Evolutionary conservation across 2,888 invertebrate genomes (phyloP), one percentile per base, ranked within the genome.

Genomic region (Trissonchulus sp.): DNA sequence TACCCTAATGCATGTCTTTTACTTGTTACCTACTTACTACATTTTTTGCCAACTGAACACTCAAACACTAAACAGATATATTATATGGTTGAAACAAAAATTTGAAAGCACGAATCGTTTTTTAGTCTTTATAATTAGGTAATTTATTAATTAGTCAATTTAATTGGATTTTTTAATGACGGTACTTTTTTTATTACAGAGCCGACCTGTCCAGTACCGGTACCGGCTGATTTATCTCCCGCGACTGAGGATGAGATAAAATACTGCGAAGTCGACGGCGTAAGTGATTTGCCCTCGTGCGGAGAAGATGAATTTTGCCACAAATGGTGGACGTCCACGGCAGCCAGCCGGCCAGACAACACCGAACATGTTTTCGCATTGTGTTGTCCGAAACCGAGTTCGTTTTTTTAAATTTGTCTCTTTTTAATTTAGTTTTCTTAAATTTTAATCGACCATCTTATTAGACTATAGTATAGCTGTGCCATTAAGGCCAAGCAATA

Each of bases 381-480:
- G 0, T 78, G 78, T 60, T 78, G 78, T 35, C 77, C 75, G 1
- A 75, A 75, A 73, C 78, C 78, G 18, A 72, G 78, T n/a, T n/a
- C n/a, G n/a, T n/a, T n/a, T n/a, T n/a, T n/a, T n/a, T n/a, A n/a
- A n/a, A n/a, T n/a, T n/a, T n/a, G n/a, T n/a, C n/a, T n/a, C n/a
- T n/a, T n/a, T n/a, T n/a, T n/a, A n/a, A n/a, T n/a, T n/a, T n/a
- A n/a, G n/a, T n/a, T n/a, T n/a, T n/a, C n/a, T n/a, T n/a, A n/a
- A n/a, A n/a, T n/a, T n/a, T n/a, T n/a, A n/a, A n/a, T n/a, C n/a
- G n/a, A n/a, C n/a, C n/a, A n/a, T n/a, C n/a, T n/a, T n/a, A n/a
- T n/a, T 77, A 28, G 62, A 68, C 1, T 30, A 68, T 68, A 18
- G 1, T 77, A n/a, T 23, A 30, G 33, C 23, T 63, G 31, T 63